A percentile compares a stretch with the other conserved stretches of the same genome.
Conservation (phyloP, 1,140 invertebrate species). For the Caenorhabditis inopinata region DNA sequence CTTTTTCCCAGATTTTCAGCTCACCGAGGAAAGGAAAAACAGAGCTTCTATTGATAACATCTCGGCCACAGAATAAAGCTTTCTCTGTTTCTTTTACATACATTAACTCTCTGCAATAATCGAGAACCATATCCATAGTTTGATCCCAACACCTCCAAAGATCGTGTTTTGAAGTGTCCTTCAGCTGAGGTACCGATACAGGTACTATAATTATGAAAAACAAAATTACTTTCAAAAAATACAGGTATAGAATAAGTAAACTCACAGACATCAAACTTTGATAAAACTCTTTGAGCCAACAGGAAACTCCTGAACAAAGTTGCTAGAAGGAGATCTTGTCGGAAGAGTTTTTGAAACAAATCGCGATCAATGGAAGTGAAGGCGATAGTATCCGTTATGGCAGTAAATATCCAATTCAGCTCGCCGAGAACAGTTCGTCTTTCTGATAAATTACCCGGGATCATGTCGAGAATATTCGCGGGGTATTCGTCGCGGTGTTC, state of each 20-base stretch:
- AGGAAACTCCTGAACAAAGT: slow-evolving; percentile 96
- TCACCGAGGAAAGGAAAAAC: neutral
- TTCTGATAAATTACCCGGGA: slow-evolving; percentile 91
- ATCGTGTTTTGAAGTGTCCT: slow-evolving; percentile 79
- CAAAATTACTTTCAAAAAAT: too few species aligned
- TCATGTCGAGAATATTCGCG: slow-evolving; percentile 66
- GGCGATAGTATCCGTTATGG: slow-evolving; percentile 99
- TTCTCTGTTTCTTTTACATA: neutral
- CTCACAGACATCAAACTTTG: slow-evolving; percentile 84
- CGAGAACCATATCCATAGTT: slow-evolving; percentile 85
- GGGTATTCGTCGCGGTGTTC: slow-evolving; percentile 28
- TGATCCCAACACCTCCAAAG: slow-evolving; percentile 86
- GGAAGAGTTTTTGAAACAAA: slow-evolving; percentile 91
- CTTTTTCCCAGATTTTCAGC: too few species aligned
- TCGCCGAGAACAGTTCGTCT: slow-evolving; percentile 94
- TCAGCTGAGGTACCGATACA: slow-evolving; percentile 83
- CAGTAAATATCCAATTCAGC: slow-evolving; percentile 99
- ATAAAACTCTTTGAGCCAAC: slow-evolving; percentile 90
- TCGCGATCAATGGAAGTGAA: slow-evolving; percentile 93
- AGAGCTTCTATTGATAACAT: slow-evolving; percentile 4
- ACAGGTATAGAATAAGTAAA: too few species aligned
- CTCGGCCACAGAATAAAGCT: slow-evolving; percentile 37
- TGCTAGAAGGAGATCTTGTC: slow-evolving; percentile 94
- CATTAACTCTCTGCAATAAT: slow-evolving; percentile 14
- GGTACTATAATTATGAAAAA: slow-evolving; percentile 70